Base-by-base conservation (phyloP, 2,113 vertebrate genomes). In the Camelus dromedarius region DNA sequence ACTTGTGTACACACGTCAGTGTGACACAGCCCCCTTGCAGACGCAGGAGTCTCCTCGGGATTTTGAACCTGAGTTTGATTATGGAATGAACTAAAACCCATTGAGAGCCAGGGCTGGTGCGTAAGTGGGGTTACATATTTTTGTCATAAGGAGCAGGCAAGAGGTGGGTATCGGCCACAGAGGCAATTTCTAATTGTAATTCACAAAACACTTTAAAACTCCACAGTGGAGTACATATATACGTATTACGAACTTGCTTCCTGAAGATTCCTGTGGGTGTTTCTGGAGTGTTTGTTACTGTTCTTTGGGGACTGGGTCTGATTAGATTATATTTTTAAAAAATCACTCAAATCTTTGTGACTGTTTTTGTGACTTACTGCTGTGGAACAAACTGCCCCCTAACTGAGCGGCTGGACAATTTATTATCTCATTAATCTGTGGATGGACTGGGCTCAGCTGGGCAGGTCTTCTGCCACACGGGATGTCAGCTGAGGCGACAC, bases 381-480 rank as follows among this genome's bases (percentile, higher is more conserved):
- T 42, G 4, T 73, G 62, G 69, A 32, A 77, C 72, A 52, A 81
- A 42, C 35, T 24, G 38, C 46, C 42, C 60, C 46, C 38, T 56
- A 32, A 87, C 18, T n/a, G 69, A 19, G 22, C 20, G 28, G 62
- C 67, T 69, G 66, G 2, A n/a, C 24, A 14, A 50, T 60, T 90
- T 75, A 83, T 88, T 38, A 38, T 92, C n/a, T 93, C 50, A n/a
- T n/a, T 66, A 38, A 67, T 52, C 66, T 89, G 66, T 64, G 67
- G 50, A 64, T 19, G 8, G 84, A 30, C 75, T 50, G 94, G 85
- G 60, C 93, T 96, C 88, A 81, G 75, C 88, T 58, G 38, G 81
- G 82, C 73, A 93, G 88, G 28, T 66, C 42, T 81, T 88, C 60
- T 46, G 32, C 54, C n/a, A 75, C 20, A 5, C 32, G 5, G 30